These are phyloP conservation scores for Phymastichus coffea DNA, from an alignment of 1,140 invertebrate species.

Conservation along the genomic window DNA sequence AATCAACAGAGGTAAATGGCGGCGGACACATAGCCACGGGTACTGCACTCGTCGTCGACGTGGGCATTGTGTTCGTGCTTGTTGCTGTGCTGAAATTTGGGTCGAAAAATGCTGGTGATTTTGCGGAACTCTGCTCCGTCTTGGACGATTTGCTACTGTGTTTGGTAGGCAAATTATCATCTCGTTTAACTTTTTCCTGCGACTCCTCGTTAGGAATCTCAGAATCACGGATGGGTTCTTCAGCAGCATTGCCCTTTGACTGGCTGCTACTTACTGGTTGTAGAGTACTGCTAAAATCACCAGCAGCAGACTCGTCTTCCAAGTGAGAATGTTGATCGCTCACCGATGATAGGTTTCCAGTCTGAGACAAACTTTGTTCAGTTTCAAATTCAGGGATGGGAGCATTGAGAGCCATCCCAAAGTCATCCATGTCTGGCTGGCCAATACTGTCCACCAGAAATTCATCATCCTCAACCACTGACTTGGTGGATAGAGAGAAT, in stretches of 20 bases:
- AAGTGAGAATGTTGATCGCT: background rate
- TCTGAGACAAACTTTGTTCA: too few species aligned
- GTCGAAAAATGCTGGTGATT: background rate
- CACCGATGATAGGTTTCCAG: too few species aligned
- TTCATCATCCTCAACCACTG: slow-evolving; percentile 1
- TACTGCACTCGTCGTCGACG: background rate
- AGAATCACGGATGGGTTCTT: slow-evolving; percentile 1
- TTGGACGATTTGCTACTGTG: background rate
- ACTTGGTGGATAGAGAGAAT: slow-evolving; percentile 7
- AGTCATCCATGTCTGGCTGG: slow-evolving; percentile 18
- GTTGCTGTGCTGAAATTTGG: background rate
- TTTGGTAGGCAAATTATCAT: background rate
- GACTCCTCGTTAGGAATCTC: background rate
- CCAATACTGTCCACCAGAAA: slow-evolving; percentile 17
- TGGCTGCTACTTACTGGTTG: background rate
- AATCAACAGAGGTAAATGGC: background rate
- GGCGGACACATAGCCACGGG: slow-evolving; percentile 15
- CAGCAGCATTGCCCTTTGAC: too few species aligned
- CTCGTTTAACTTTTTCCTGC: background rate
- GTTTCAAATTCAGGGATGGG: too few species aligned
- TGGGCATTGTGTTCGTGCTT: background rate
- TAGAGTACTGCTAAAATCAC: too few species aligned
- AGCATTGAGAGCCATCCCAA: too few species aligned
- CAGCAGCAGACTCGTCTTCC: too few species aligned
- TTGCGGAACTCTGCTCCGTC: background rate